Evolutionary conservation across 2,113 vertebrate species (phyloP).

Genomic region (Peromyscus polionotus): DNA sequence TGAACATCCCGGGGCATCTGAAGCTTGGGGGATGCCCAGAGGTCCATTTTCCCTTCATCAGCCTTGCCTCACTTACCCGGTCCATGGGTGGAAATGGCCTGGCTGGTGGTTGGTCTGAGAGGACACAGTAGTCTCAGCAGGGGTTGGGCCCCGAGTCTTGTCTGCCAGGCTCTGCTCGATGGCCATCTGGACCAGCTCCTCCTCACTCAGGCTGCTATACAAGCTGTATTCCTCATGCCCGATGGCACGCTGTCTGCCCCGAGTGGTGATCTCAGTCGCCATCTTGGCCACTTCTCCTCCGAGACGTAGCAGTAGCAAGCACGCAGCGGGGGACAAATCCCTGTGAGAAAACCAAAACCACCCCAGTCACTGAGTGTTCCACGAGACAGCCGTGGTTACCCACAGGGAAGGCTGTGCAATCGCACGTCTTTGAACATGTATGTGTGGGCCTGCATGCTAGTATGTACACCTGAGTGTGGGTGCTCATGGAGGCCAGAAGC

Average conservation of each 20-base stretch:
- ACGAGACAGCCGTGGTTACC: background rate
- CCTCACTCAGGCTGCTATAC: conserved; percentile 93
- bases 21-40: accelerated
- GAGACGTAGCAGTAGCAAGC: background rate
- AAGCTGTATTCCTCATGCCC: conserved; percentile 94
- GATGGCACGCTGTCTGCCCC: conserved; percentile 76
- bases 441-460: too few species aligned
- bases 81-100: conserved; percentile 84
- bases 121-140: conserved; percentile 28
- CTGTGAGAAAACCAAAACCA: conserved; percentile 29
- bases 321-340: background rate
- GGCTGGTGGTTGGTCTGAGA: conserved; percentile 71
- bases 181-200: conserved; percentile 95
- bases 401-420: background rate
- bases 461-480: background rate
- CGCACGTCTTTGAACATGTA: background rate
- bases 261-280: conserved; percentile 80
- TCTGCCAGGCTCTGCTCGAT: conserved; percentile 94
- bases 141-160: conserved; percentile 50
- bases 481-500: background rate
- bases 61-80: conserved; percentile 83
- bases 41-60: background rate
- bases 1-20: background rate
- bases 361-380: background rate
- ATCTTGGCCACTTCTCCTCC: conserved; percentile 50